A percentile compares a stretch with the other conserved stretches of the same genome.
Conservation (phyloP, 1,140 invertebrate genomes). For the Chrysoperla carnea region DNA sequence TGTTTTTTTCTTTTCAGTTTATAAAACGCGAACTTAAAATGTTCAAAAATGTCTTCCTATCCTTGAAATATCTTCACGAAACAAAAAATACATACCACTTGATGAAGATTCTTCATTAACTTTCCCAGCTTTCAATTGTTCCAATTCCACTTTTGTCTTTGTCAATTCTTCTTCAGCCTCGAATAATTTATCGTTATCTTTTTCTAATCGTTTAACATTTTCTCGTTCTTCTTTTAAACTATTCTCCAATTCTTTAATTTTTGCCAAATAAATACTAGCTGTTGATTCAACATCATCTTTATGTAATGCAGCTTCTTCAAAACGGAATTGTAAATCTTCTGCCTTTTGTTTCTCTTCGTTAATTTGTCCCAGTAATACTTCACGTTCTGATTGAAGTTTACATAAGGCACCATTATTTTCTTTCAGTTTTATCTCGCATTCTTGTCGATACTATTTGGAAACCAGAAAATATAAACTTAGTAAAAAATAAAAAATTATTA, state of each 20-base stretch:
- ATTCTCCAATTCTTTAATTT: constrained; percentile 32
- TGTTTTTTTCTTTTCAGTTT: too few relatives aligned
- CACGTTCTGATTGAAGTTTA: constrained; percentile 44
- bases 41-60: too few relatives aligned
- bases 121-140: constrained; percentile 6
- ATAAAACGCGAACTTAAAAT: too few relatives aligned
- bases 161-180: constrained; percentile 32
- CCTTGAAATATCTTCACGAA: too few relatives aligned
- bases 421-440: constrained; percentile 30
- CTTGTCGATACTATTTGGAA: constrained; percentile 27
- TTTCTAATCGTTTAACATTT: constrained; percentile 27
- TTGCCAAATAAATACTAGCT: constrained; percentile 24
- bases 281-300: constrained; percentile 50
- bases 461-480: neutral
- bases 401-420: constrained; percentile 22
- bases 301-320: constrained; percentile 73
- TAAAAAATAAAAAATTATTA: too few relatives aligned
- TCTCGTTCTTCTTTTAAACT: constrained; percentile 26
- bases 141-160: constrained; percentile 22
- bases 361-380: constrained; percentile 43
- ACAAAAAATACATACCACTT: too few relatives aligned
- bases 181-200: constrained; percentile 30
- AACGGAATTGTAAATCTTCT: constrained; percentile 81
- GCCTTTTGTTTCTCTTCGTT: constrained; percentile 75
- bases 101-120: too few relatives aligned